Evolutionary conservation across 2,797 vertebrate genomes (phyloP), one percentile per base, ranked within the genome.

Genomic region (Amblyraja radiata): DNA sequence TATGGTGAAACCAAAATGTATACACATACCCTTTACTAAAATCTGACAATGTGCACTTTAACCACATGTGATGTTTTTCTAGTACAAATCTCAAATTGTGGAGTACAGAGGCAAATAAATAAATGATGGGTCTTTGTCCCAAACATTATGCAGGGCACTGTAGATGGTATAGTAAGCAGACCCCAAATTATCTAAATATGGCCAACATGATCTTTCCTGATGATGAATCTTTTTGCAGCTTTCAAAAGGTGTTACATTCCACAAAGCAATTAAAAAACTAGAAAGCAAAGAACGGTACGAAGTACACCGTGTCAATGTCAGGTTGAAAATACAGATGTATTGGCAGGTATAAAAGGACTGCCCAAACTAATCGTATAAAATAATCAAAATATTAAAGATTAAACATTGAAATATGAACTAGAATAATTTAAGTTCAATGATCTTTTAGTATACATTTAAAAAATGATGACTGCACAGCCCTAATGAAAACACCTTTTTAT

Each of bases 401-500:
- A 54, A 90, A 54, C 90, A 76, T 54, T 61, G 58, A 84, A 84
- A 84, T 61, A 14, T 84, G 81, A 84, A 84, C 81, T 39, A 39
- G 61, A 92, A 76, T 74, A 92, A 84, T 86, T 84, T 93, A 86
- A 93, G 65, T 76, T 73, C 54, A 93, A 36, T 79, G 79, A 79
- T 80, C 39, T 23, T 93, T 93, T 93, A 63, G 58, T 79, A 46
- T 18, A 46, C 93, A 93, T 94, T 25, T 95, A 94, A 76, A 91
- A 91, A 58, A 92, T 93, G 94, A 39, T 93, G 94, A 39, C 58
- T 95, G 93, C 94, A 95, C 94, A 94, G 39, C 93, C 95, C 94
- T 94, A 94, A 93, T 61, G 0, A 93, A 88, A 95, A 95, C 94
- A 95, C 93, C 93, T 93, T 94, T 94, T 95, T 94, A 94, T 93